Base-by-base conservation (phyloP, 2,113 vertebrate species). In the Ursus arctos region DNA sequence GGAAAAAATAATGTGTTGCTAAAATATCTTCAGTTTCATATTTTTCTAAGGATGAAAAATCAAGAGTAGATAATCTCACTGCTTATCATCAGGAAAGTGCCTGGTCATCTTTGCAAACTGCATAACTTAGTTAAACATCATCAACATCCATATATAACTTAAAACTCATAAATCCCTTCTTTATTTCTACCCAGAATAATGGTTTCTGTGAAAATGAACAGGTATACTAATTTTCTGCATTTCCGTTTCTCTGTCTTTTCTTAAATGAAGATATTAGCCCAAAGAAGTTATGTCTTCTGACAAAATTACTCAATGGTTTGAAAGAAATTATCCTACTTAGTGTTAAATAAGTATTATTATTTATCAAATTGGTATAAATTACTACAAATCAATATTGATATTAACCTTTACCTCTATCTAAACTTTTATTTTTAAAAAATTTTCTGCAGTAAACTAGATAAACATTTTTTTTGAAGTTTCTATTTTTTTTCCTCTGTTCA, bases 331-430 rank as follows among this genome's bases (percentile, higher is more conserved):
- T 63, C 28, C 16, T 67, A 33, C 40, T 80, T 76, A 40, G 19
- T 88, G 55, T 74, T 96, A 91, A 88, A 19, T 40, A 69, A 88
- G 79, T 21, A 53, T 36, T 76, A 86, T 49, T 63, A n/a, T 88
- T 94, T 81, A 59, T 71, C 43, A 84, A 84, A 67, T 51, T 57
- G 31, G 40, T 47, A 63, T 53, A 74, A 24, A 51, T 57, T 71
- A 65, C 12, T 28, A 49, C 47, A 84, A 80, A 43, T 67, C 10
- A 59, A 31, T 91, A 88, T 79, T 89, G 55, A 51, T 94, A 36
- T 47, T 91, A 49, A 47, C 43, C 67, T 47, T 91, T 88, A 57
- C 77, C 19, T 55, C 12, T 43, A 59, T 57, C 18, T 85, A 69
- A 33, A 71, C 40, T 69, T 43, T 49, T 43, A 1, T 7, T 67